Conservation (phyloP, 30 jellyfish, hydroid and myxozoan genomes). For the Turritopsis dohrnii region DNA sequence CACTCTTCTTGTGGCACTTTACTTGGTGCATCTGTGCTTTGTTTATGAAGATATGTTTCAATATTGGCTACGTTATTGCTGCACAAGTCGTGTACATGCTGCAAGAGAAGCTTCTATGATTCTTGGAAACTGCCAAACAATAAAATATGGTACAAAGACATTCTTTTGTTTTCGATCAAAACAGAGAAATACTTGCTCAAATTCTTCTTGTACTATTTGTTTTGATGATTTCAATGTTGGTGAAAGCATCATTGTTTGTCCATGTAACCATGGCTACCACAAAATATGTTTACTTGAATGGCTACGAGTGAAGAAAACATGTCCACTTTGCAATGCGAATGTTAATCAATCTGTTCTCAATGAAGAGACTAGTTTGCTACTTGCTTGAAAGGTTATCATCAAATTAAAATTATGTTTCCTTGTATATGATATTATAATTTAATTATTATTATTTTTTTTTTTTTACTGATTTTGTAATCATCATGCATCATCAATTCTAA, state of each 20-base stretch:
- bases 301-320: neutral
- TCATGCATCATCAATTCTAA: too few relatives aligned
- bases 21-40: too few relatives aligned
- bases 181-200: neutral
- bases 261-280: conserved; percentile 22
- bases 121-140: conserved; percentile 2
- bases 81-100: neutral
- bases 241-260: conserved; percentile 3
- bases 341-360: neutral
- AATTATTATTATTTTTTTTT: too few relatives aligned
- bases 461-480: too few relatives aligned
- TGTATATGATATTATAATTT: too few relatives aligned
- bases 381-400: too few relatives aligned
- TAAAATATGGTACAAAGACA: neutral
- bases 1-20: too few relatives aligned
- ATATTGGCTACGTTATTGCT: too few relatives aligned
- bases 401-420: too few relatives aligned
- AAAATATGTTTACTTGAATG: neutral
- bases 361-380: neutral
- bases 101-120: neutral
- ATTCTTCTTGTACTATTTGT: conserved; percentile 17
- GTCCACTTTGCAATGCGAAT: conserved; percentile 4
- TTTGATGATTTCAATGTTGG: conserved; percentile 7
- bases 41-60: too few relatives aligned
- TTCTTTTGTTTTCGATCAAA: neutral